Evolutionary conservation across 1,140 invertebrate species (phyloP).

Genomic region (Agrypnia vestita): DNA sequence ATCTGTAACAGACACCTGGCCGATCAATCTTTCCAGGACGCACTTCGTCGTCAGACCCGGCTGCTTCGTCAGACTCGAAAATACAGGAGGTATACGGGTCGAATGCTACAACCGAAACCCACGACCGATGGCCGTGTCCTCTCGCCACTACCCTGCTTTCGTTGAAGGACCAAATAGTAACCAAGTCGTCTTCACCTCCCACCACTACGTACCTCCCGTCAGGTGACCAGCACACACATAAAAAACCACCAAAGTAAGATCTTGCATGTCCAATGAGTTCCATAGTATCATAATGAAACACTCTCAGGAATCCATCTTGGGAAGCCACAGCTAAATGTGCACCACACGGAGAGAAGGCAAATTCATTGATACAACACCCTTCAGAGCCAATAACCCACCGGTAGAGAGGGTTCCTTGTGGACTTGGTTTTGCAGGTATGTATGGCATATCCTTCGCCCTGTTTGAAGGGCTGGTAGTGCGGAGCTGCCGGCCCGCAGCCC

Average conservation of each 20-base stretch:
- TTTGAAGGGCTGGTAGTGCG: constrained; percentile 96
- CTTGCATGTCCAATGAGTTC: constrained; percentile 92
- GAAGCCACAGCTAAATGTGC: constrained; percentile 93
- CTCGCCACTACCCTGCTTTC: constrained; percentile 95
- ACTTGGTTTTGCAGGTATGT: constrained; percentile 97
- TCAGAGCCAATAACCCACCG: constrained; percentile 90
- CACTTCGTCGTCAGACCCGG: constrained; percentile 70
- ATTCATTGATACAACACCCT: constrained; percentile 92
- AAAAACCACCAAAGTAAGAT: constrained; percentile 97
- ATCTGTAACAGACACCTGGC: constrained; percentile 82
- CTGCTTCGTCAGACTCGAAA: constrained; percentile 75
- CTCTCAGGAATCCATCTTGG: constrained; percentile 96
- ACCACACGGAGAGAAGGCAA: constrained; percentile 96
- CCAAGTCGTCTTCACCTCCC: constrained; percentile 98
- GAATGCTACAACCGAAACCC: constrained; percentile 98
- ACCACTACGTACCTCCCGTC: constrained; percentile 96
- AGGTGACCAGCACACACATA: constrained; percentile 98
- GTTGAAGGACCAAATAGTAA: constrained; percentile 97
- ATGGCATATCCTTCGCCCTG: constrained; percentile 95
- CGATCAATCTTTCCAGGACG: constrained; percentile 68
- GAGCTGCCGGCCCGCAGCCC: constrained; percentile 86
- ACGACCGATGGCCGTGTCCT: constrained; percentile 95
- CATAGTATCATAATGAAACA: constrained; percentile 98
- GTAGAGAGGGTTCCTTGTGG: constrained; percentile 95
- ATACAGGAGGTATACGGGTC: constrained; percentile 84